Percentiles rank a stretch among this genome's conserved stretches.
Evolutionary conservation across 2,888 invertebrate genomes (phyloP).

Genomic region (Thalpophila matura): DNA sequence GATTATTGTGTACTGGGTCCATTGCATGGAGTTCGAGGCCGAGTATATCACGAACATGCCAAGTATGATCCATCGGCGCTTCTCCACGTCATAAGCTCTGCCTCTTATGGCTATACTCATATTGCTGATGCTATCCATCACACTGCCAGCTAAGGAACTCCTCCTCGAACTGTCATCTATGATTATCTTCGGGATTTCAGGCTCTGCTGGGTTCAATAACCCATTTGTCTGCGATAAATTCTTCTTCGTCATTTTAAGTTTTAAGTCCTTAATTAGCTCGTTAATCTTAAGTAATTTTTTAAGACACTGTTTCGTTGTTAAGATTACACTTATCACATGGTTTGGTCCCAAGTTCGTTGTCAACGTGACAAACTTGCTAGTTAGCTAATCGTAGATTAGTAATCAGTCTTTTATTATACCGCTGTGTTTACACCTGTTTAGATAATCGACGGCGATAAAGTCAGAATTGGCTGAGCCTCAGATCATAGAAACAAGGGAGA

Average conservation of each 20-base stretch:
- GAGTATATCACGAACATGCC: slow-evolving; percentile 96
- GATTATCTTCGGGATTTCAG: slow-evolving; percentile 61
- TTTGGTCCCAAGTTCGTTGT: slow-evolving; percentile 46
- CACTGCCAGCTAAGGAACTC: slow-evolving; percentile 72
- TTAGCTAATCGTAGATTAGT: slow-evolving; percentile 31
- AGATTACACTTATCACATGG: slow-evolving; percentile 23
- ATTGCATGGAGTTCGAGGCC: slow-evolving; percentile 97
- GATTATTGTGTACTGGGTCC: slow-evolving; percentile 99
- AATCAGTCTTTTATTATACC: slow-evolving; percentile 57
- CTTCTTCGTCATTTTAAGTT: slow-evolving; percentile 52
- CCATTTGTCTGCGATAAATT: slow-evolving; percentile 49
- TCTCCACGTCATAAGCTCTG: slow-evolving; percentile 90
- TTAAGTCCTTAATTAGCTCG: slow-evolving; percentile 8
- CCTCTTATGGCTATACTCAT: slow-evolving; percentile 59
- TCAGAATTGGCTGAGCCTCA: no score
- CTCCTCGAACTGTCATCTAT: slow-evolving; percentile 59
- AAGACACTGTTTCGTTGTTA: slow-evolving; percentile 42
- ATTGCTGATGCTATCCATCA: slow-evolving; percentile 79
- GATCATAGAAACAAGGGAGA: no score
- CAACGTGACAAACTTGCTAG: slow-evolving; percentile 31
- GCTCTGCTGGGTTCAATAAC: slow-evolving; percentile 55
- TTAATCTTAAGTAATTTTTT: neutral
- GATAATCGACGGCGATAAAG: slow-evolving; percentile 36
- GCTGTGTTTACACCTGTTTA: slow-evolving; percentile 35
- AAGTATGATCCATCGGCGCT: slow-evolving; percentile 96